Evolutionary conservation across 2,797 vertebrate genomes (phyloP).

Genomic region (Argya squamiceps): DNA sequence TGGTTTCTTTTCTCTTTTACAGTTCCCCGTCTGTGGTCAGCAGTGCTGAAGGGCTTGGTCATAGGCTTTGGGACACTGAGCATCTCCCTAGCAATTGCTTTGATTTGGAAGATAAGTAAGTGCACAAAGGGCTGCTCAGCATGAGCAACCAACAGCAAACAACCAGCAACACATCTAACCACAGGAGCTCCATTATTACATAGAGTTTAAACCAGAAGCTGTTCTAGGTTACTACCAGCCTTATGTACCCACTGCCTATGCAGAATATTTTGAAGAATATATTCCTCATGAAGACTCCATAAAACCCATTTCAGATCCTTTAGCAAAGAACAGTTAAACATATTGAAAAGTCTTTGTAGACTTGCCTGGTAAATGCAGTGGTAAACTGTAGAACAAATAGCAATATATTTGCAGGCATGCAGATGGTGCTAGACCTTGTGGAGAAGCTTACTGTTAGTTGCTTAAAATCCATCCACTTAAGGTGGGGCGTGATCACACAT

Average conservation of each 20-base stretch:
- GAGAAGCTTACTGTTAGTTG: background rate
- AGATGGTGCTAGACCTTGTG: background rate
- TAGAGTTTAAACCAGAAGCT: background rate
- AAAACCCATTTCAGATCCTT: background rate
- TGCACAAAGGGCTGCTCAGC: background rate
- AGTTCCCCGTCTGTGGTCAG: background rate
- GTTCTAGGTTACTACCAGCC: background rate
- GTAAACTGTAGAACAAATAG: background rate
- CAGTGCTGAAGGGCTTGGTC: background rate
- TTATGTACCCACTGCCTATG: background rate
- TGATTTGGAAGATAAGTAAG: constrained; percentile 52
- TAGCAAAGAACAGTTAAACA: background rate
- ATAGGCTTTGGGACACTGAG: constrained; percentile 22
- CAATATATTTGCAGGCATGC: background rate
- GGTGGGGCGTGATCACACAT: background rate
- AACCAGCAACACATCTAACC: background rate
- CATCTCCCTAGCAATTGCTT: background rate
- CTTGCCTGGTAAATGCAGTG: background rate
- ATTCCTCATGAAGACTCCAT: background rate
- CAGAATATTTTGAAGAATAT: background rate
- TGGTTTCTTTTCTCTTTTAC: background rate
- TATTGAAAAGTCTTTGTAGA: background rate
- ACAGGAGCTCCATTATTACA: background rate
- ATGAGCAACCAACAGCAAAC: background rate
- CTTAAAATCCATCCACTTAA: background rate